A percentile compares a stretch with the other conserved stretches of the same genome.
These are phyloP conservation scores for Nycticryphes semicollaris DNA, from an alignment of 2,113 vertebrate species.

Conservation along the genomic window DNA sequence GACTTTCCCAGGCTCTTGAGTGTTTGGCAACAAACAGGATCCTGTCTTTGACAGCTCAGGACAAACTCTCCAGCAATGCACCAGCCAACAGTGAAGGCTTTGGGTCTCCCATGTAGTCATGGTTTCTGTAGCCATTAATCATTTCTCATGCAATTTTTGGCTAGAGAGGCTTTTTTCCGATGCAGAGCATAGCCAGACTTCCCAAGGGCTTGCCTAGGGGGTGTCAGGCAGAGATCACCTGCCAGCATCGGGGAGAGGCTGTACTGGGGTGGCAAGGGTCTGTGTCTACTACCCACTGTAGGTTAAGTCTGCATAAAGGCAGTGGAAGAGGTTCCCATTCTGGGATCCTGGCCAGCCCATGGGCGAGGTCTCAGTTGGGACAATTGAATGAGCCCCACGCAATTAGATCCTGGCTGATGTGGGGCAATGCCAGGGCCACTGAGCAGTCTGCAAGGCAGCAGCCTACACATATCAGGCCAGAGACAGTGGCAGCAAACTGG, in stretches of 20 bases:
- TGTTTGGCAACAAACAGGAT: neutral
- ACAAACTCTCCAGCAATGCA: neutral
- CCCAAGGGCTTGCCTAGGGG: neutral
- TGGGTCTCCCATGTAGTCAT: neutral
- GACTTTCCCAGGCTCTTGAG: neutral
- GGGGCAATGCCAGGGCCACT: neutral
- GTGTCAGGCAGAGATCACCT: neutral
- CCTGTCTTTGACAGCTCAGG: neutral
- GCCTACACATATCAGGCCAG: neutral
- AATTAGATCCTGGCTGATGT: neutral
- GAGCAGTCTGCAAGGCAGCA: neutral
- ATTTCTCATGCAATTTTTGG: neutral
- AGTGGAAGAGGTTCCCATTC: neutral
- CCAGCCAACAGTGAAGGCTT: neutral
- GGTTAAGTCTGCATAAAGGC: neutral
- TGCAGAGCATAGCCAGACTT: neutral
- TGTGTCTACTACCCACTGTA: neutral
- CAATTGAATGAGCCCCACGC: neutral
- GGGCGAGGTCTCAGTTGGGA: neutral
- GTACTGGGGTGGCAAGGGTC: neutral
- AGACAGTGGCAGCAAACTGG: neutral
- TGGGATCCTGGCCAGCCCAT: fast-evolving
- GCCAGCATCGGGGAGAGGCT: neutral
- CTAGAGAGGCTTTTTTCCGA: neutral
- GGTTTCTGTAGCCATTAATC: neutral